These are phyloP conservation scores for Epinotia demarniana DNA, from an alignment of 2,888 invertebrate genomes.

Conservation along the genomic window DNA sequence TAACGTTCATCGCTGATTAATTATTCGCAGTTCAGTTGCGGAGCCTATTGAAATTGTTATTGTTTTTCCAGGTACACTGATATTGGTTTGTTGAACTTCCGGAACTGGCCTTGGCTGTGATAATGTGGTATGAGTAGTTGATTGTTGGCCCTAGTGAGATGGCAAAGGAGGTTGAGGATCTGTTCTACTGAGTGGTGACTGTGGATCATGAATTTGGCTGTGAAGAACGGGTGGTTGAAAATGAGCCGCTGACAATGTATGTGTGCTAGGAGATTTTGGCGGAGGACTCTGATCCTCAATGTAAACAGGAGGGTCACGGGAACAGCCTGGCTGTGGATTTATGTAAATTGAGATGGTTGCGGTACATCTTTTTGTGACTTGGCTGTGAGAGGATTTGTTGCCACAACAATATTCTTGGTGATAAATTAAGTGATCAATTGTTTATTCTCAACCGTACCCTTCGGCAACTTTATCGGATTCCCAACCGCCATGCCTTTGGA, in stretches of 20 bases:
- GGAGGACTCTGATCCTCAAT: constrained; percentile 21
- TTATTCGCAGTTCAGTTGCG: no score
- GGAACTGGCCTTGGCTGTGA: constrained; percentile 1
- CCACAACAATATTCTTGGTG: constrained; percentile 8
- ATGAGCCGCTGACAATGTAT: constrained; percentile 9
- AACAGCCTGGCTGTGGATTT: constrained; percentile 24
- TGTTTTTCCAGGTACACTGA: constrained; percentile 19
- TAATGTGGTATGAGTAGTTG: constrained; percentile 7
- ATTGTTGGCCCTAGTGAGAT: constrained; percentile 1
- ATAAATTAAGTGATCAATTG: constrained; percentile 10
- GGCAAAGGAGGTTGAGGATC: constrained; percentile 9
- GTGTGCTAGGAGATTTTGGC: constrained; percentile 24
- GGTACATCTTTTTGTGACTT: background rate
- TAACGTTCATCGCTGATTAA: no score
- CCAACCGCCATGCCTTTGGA: constrained; percentile 41
- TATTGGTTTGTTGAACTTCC: constrained; percentile 21
- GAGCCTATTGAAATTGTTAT: constrained; percentile 12
- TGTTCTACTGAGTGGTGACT: background rate
- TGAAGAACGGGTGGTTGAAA: constrained; percentile 4
- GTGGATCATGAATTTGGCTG: constrained; percentile 14
- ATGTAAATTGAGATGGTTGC: background rate
- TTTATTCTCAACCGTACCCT: constrained; percentile 19
- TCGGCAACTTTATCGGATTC: constrained; percentile 25
- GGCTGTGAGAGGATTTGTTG: constrained; percentile 6
- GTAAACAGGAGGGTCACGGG: constrained; percentile 10